Percentiles rank a stretch among this genome's conserved stretches.
These are phyloP conservation scores for Macrosoma leucophasiata DNA, from an alignment of 2,888 invertebrate genomes.

Conservation along the genomic window DNA sequence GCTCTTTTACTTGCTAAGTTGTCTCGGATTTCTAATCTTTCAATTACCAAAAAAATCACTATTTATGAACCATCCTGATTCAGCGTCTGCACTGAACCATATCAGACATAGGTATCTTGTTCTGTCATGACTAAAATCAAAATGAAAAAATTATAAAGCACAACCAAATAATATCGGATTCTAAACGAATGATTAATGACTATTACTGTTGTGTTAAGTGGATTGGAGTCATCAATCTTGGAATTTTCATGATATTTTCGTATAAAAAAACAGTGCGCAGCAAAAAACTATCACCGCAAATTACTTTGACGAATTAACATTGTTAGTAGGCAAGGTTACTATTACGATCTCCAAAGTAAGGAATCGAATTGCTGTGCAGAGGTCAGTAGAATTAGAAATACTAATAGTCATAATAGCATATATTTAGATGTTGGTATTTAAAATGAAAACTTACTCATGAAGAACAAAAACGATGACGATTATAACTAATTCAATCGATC, in stretches of 20 bases:
- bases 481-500: not conserved
- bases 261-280: not conserved
- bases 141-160: too few relatives aligned
- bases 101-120: too few relatives aligned
- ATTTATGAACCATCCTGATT: constrained; percentile 2
- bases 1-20: too few relatives aligned
- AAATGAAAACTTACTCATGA: not conserved
- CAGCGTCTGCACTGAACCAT: not conserved
- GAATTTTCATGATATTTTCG: not conserved
- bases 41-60: not conserved
- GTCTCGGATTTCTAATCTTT: not conserved
- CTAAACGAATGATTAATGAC: not conserved
- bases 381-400: not conserved
- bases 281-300: not conserved
- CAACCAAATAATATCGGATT: not conserved
- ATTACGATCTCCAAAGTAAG: not conserved
- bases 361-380: not conserved
- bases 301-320: not conserved
- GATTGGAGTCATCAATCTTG: not conserved
- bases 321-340: not conserved
- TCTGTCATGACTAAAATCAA: too few relatives aligned
- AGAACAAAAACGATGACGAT: too few relatives aligned
- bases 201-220: not conserved
- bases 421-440: not conserved
- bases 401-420: not conserved